These are phyloP conservation scores for Clangula hyemalis DNA, from an alignment of 2,797 vertebrate genomes.

Conservation along the genomic window DNA sequence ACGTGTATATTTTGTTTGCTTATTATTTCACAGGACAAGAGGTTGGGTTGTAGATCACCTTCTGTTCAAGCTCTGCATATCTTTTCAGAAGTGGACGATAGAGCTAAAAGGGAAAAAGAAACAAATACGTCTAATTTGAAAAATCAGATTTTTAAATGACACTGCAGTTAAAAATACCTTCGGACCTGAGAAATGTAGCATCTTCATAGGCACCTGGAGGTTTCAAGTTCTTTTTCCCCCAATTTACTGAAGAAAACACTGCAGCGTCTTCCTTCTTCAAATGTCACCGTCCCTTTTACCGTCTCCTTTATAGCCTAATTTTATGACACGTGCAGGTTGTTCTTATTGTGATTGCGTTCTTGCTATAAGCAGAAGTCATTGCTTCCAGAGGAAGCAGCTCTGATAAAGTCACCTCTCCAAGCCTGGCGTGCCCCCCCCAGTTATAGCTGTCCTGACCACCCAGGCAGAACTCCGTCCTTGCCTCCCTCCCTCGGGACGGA, in stretches of 20 bases:
- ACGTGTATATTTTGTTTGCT: slow-evolving; percentile 38
- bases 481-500: slow-evolving; percentile 38
- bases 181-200: background rate
- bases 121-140: background rate
- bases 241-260: background rate
- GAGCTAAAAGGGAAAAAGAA: slow-evolving; percentile 75
- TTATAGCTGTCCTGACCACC: slow-evolving; percentile 32
- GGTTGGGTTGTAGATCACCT: slow-evolving; percentile 71
- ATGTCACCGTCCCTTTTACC: slow-evolving; percentile 1
- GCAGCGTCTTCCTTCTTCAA: slow-evolving; percentile 3
- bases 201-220: background rate
- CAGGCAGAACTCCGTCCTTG: slow-evolving; percentile 65
- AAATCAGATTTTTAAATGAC: slow-evolving; percentile 24
- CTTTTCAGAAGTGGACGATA: slow-evolving; percentile 81
- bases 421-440: background rate
- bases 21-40: slow-evolving; percentile 35
- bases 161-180: background rate
- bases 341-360: background rate
- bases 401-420: slow-evolving; percentile 49
- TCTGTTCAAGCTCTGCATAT: slow-evolving; percentile 81
- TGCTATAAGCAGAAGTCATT: slow-evolving; percentile 43
- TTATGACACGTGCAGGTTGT: slow-evolving; percentile 3
- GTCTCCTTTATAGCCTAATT: slow-evolving; percentile 50
- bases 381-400: slow-evolving; percentile 33
- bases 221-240: background rate